Evolutionary conservation across 2,888 invertebrate species (phyloP), one percentile per base, ranked within the genome.

Genomic region (Habroteleia sp.): DNA sequence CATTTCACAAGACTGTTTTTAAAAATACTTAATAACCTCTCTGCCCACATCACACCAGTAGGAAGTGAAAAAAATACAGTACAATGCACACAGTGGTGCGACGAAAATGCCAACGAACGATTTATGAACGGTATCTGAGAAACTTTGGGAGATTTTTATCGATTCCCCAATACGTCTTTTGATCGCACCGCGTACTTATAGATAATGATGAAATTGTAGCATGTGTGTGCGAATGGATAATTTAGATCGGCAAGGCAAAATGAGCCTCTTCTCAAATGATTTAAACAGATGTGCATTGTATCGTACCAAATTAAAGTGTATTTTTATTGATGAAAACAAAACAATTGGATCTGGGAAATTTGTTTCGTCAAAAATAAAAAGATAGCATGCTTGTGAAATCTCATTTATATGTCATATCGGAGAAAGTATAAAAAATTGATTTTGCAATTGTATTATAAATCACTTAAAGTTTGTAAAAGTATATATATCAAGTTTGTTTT

Each of bases 31-130:
- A 73, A 60, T 56, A 73, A 73, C 39, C 25, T 31, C 39, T 20
- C 65, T 39, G 65, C 73, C 73, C 65, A 73, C 73, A 66, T 60
- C 25, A 25, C 52, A 39, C 33, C 46, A 46, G 63, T 37, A 60
- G 58, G 60, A 66, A 66, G 54, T 46, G 56, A 62, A 52, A 71
- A 71, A 20, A 60, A 63, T 63, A 48, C 46, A 4, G 33, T 50
- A 68, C 60, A 60, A 58, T 60, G 54, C 62, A 44, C 7, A 17
- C 31, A 33, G 31, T 35, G 20, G 50, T 62, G 41, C 62, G 44
- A 74, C 56, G 42, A 68, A 74, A 68, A 39, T 62, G 46, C 66
- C 42, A 54, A 37, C 39, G 39, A 73, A 66, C 54, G 41, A 62
- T 74, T 69, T 69, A 69, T 69, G 58, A 33, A 69, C 50, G 8